Evolutionary conservation across 2,113 vertebrate species (phyloP).

Genomic region (Semnornis frantzii): DNA sequence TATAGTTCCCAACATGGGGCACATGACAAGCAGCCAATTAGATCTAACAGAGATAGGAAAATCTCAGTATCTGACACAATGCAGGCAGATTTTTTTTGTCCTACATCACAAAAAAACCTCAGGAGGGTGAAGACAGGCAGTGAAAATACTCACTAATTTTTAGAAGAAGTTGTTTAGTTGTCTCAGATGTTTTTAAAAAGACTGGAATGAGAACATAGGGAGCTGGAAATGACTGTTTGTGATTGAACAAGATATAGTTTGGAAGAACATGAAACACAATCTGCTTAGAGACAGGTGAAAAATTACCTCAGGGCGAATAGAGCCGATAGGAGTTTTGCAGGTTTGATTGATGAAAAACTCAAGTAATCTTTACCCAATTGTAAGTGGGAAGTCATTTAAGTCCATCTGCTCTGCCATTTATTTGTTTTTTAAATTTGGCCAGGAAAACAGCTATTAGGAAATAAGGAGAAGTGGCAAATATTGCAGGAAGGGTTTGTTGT

Average conservation of each 20-base stretch:
- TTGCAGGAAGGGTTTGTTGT: neutral
- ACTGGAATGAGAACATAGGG: neutral
- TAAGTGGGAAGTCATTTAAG: neutral
- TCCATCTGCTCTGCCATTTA: neutral
- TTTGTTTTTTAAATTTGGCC: neutral
- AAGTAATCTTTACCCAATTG: neutral
- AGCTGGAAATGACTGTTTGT: neutral
- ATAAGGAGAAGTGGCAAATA: neutral
- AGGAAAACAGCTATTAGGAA: neutral
- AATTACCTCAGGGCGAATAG: neutral
- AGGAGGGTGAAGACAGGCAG: neutral
- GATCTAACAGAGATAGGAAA: neutral
- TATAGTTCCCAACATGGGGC: too few relatives aligned
- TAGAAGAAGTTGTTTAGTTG: accelerated
- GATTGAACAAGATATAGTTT: slow-evolving; percentile 21
- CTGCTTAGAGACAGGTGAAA: neutral
- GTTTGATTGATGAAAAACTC: slow-evolving; percentile 40
- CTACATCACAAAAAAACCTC: neutral
- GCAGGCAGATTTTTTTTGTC: neutral
- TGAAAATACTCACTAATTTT: neutral
- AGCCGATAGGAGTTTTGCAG: neutral
- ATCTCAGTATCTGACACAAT: accelerated
- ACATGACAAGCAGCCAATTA: neutral
- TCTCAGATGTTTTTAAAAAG: neutral
- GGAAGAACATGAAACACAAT: neutral